Evolutionary conservation across 1,140 invertebrate species (phyloP).

Genomic region (Papilio xuthus): DNA sequence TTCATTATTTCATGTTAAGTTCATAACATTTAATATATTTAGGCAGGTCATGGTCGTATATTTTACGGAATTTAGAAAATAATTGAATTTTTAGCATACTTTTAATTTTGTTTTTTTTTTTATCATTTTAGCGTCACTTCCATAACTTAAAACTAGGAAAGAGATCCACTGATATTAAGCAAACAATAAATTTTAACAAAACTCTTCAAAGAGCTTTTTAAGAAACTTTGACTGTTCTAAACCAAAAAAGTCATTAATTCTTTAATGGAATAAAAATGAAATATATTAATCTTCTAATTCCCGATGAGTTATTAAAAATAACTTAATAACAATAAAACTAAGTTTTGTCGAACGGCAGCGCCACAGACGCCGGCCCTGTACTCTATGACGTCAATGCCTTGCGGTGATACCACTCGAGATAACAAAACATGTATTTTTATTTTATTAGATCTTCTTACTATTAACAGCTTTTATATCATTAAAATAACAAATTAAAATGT

Average conservation of each 20-base stretch:
- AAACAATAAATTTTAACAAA: no score
- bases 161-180: no score
- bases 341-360: slow-evolving; percentile 8
- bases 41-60: slow-evolving; percentile 29
- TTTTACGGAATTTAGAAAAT: neutral
- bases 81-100: no score
- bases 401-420: slow-evolving; percentile 46
- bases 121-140: no score
- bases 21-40: neutral
- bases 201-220: no score
- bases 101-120: no score
- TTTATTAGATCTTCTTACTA: neutral
- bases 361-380: slow-evolving; percentile 45
- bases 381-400: slow-evolving; percentile 54
- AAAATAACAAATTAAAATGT: neutral
- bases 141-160: no score
- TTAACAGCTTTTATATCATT: neutral
- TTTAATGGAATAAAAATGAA: slow-evolving; percentile 14
- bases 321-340: slow-evolving; percentile 11
- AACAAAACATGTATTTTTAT: slow-evolving; percentile 33
- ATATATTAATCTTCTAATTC: neutral
- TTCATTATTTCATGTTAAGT: neutral
- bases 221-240: no score
- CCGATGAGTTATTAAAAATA: neutral
- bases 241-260: no score